phyloP scores from a whole-genome alignment of 2,797 vertebrate species.

The Xyrichtys novacula region DNA sequence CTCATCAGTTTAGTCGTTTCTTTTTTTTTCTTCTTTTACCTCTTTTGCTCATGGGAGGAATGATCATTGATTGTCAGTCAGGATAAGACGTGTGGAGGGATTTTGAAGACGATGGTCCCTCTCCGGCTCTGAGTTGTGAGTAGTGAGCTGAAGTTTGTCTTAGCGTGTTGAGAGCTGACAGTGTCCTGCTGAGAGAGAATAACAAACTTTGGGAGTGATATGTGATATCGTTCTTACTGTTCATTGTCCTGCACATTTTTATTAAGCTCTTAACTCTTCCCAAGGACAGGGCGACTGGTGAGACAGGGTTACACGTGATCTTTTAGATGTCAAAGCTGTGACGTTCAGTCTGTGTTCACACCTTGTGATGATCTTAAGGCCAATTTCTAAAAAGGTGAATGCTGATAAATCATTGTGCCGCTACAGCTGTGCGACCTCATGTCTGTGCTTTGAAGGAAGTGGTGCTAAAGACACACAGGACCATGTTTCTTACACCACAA shows the following conservation, averaged over 20 bases:
- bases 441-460: slow-evolving; percentile 10
- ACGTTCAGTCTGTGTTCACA: slow-evolving; percentile 3
- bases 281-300: slow-evolving; percentile 4
- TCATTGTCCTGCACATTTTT: slow-evolving; percentile 33
- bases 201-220: slow-evolving; percentile 51
- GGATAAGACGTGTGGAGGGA: slow-evolving; percentile 37
- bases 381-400: not conserved
- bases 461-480: slow-evolving; percentile 5
- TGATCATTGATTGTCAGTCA: slow-evolving; percentile 43
- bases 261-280: slow-evolving; percentile 8
- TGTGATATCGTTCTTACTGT: slow-evolving; percentile 41
- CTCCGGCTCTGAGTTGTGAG: slow-evolving; percentile 56
- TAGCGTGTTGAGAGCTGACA: slow-evolving; percentile 67
- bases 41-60: slow-evolving; percentile 50
- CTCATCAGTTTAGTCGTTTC: slow-evolving; percentile 10
- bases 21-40: slow-evolving; percentile 17
- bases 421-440: not conserved
- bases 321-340: slow-evolving; percentile 9
- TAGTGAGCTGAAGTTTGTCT: slow-evolving; percentile 66
- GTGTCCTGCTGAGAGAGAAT: slow-evolving; percentile 61
- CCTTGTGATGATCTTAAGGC: not conserved
- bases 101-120: slow-evolving; percentile 60
- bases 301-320: slow-evolving; percentile 4
- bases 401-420: not conserved
- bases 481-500: not conserved